Evolutionary conservation across 2,113 vertebrate species (phyloP), one percentile per base, ranked within the genome.

Genomic region (Sapajus apella): DNA sequence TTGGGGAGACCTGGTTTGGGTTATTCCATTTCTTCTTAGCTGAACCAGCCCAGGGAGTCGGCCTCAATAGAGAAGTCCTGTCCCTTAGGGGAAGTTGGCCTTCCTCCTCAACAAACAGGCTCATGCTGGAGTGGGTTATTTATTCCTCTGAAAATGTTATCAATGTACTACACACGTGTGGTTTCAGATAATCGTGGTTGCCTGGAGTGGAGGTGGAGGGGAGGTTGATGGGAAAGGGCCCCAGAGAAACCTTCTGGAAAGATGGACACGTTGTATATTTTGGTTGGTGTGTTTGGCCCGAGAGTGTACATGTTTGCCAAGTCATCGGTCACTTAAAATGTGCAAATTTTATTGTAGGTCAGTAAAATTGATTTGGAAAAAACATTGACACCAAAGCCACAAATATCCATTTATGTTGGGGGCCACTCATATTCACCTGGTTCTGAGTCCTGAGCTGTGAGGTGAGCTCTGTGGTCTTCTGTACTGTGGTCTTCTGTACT

Each of bases 71-170:
- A 85, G 91, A 82, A 90, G 91, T 86, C 32, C 80, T 55, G 80
- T 70, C 40, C n/a, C 20, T 5, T 27, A 77, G 68, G 52, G 96
- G 96, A 97, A 97, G 94, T 45, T n/a, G 40, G 45, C 30, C 47
- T 90, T 90, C 96, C 81, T 81, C 40, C 55, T 20, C 5, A 40
- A 64, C 66, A 72, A 89, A 89, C 80, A 9, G 86, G 83, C 50
- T 91, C 10, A 0, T 0, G 21, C 61, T 40, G 5, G 45, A 73
- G 77, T 11, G 45, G 27, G 76, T 56, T 56, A 58, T 55, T 95
- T 68, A 56, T 75, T 91, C 89, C 82, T 83, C 68, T 87, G 70
- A 72, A 70, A 87, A 75, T 52, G 90, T 92, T 97, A 97, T 97
- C 96, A 86, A 1, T 12, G 14, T 10, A 3, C n/a, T 37, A 10